Evolutionary conservation across 2,113 vertebrate species (phyloP), one percentile per base, ranked within the genome.

Genomic region (Beaufortia kweichowensis): DNA sequence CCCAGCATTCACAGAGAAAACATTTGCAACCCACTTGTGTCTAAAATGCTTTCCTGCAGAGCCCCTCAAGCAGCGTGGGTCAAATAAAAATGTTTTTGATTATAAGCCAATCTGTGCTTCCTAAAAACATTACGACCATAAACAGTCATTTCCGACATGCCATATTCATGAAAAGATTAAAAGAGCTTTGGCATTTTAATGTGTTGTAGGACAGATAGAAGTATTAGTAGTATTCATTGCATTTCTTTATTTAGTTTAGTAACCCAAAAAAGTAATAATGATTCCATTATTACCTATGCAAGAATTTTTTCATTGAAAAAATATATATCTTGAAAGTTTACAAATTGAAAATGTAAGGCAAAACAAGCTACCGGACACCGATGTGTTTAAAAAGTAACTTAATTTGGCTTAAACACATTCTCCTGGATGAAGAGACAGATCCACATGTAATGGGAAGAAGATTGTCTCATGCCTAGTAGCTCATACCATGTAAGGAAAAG

Each of bases 401-500:
- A 62, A 81, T 33, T 56, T 55, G 26, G 67, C 75, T 57, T 59
- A 68, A 82, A 86, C 76, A 78, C 70, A 82, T 75, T 81, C 76
- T 73, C 84, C 31, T 55, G 35, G 59, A 80, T 75, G 65, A 78
- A 74, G 60, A 79, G 74, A 79, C 31, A 41, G 48, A 56, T 35
- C 50, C 79, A 79, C 28, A 55, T 82, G 84, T 53, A 73, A 77
- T 83, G 43, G 57, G 59, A 35, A 75, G 55, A 65, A 59, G 39
- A 75, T 68, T 65, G 67, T 77, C 70, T 81, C 76, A 67, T 81
- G 79, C 65, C 84, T 84, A 79, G 87, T 85, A 79, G 81, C 70
- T 86, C 83, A 82, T 83, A 89, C 90, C 91, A 90, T 92, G 88
- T 92, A 91, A 87, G 91, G 91, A 88, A 88, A 84, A 79, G 85